Conservation (phyloP, 2,113 vertebrate genomes). For the Arothron firmamentum region DNA sequence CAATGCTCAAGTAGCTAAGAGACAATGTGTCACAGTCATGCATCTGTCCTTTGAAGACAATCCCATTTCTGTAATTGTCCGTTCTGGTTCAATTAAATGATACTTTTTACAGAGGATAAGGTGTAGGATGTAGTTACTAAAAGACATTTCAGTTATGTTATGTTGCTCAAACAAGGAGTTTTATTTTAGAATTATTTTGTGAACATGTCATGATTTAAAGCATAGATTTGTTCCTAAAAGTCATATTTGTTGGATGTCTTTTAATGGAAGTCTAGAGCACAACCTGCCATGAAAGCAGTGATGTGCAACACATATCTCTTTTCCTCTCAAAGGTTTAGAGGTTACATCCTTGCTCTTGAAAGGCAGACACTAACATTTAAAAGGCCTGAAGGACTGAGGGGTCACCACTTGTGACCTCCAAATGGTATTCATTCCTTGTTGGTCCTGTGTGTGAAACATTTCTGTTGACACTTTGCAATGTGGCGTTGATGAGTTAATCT, state of each 20-base stretch:
- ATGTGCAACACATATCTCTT: constrained; percentile 50
- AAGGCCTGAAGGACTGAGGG: constrained; percentile 67
- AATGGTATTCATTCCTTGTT: constrained; percentile 80
- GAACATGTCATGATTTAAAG: too few species aligned
- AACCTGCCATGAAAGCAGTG: constrained; percentile 38
- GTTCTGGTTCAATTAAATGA: constrained; percentile 44
- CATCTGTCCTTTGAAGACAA: constrained; percentile 63
- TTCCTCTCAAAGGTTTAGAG: constrained; percentile 63
- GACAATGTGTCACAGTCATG: constrained; percentile 47
- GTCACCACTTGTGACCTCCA: constrained; percentile 75
- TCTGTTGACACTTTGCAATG: constrained; percentile 83
- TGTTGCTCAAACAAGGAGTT: too few species aligned
- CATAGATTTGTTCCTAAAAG: too few species aligned
- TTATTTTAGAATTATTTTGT: too few species aligned
- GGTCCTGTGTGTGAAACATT: constrained; percentile 79
- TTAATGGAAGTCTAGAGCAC: constrained; percentile 34
- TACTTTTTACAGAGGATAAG: constrained; percentile 29
- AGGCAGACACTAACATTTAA: constrained; percentile 78
- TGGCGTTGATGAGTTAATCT: constrained; percentile 82
- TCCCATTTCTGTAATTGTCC: constrained; percentile 50
- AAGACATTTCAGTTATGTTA: neutral
- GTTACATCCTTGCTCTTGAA: constrained; percentile 73
- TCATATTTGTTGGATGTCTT: constrained; percentile 28
- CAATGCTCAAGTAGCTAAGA: constrained; percentile 45
- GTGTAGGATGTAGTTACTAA: neutral